Conservation (phyloP, 1,140 invertebrate species). For the Cyrtorhinus lividipennis region DNA sequence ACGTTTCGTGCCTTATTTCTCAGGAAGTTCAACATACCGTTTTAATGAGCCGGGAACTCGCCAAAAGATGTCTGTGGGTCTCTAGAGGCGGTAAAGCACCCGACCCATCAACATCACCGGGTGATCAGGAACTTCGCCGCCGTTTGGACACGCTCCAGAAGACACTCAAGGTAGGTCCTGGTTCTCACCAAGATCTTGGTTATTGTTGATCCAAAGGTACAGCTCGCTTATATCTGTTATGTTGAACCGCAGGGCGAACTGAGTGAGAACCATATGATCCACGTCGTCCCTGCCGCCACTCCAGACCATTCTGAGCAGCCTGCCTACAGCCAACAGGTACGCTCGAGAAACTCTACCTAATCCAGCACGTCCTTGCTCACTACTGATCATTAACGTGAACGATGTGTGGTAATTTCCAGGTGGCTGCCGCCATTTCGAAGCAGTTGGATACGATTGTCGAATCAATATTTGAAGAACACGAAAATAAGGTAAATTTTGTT, state of each 20-base stretch:
- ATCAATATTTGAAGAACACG: slow-evolving; percentile 41
- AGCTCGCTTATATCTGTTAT: neutral
- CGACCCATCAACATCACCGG: slow-evolving; percentile 25
- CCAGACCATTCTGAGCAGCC: slow-evolving; percentile 39
- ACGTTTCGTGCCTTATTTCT: slow-evolving; percentile 12
- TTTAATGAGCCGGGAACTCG: slow-evolving; percentile 55
- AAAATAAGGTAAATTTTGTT: slow-evolving; percentile 28
- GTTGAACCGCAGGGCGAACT: slow-evolving; percentile 29
- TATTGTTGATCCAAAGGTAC: too few species aligned
- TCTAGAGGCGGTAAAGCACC: slow-evolving; percentile 37
- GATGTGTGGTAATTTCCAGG: too few species aligned
- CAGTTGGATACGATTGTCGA: slow-evolving; percentile 38
- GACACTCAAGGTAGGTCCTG: slow-evolving; percentile 49
- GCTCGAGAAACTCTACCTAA: too few species aligned
- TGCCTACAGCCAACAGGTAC: slow-evolving; percentile 39
- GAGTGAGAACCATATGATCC: slow-evolving; percentile 43
- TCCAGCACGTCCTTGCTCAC: too few species aligned
- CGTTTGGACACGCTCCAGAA: slow-evolving; percentile 50
- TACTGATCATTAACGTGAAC: too few species aligned
- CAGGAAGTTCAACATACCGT: slow-evolving; percentile 64
- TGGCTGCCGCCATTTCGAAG: slow-evolving; percentile 37
- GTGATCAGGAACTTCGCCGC: slow-evolving; percentile 45
- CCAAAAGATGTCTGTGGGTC: slow-evolving; percentile 58
- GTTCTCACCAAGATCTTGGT: too few species aligned
- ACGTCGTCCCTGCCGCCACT: slow-evolving; percentile 38